Evolutionary conservation across 2,797 vertebrate species (phyloP).

Genomic region (Hemibagrus guttatus): DNA sequence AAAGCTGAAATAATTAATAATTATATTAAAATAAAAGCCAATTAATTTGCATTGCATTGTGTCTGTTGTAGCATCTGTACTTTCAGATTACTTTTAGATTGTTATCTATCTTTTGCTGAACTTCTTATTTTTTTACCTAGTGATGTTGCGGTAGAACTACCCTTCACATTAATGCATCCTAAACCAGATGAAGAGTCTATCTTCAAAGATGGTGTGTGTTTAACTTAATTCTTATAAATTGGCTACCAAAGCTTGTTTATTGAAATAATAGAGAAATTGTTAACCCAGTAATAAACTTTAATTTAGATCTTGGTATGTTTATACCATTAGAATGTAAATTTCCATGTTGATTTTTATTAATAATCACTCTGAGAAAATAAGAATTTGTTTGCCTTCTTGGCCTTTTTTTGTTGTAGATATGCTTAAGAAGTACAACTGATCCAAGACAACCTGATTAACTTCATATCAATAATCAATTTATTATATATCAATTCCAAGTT

Average conservation of each 20-base stretch:
- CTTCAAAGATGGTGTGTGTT: constrained; percentile 80
- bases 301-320: background rate
- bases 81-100: background rate
- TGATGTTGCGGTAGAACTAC: constrained; percentile 89
- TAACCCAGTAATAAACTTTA: background rate
- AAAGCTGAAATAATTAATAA: background rate
- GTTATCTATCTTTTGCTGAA: constrained; percentile 2
- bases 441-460: background rate
- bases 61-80: background rate
- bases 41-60: background rate
- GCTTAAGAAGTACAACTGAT: background rate
- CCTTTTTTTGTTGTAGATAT: background rate
- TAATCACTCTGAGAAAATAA: background rate
- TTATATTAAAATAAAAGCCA: background rate
- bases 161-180: constrained; percentile 92
- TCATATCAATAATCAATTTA: background rate
- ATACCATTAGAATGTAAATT: background rate
- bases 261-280: background rate
- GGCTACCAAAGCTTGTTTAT: background rate
- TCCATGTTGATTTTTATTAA: background rate
- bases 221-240: constrained; percentile 21
- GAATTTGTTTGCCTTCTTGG: background rate
- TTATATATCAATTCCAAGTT: background rate
- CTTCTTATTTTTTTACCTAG: constrained; percentile 64
- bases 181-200: constrained; percentile 85